Percentiles rank a stretch among this genome's conserved stretches.
Evolutionary conservation across 1,140 invertebrate species (phyloP).

Genomic region (Metaphire vulgaris): DNA sequence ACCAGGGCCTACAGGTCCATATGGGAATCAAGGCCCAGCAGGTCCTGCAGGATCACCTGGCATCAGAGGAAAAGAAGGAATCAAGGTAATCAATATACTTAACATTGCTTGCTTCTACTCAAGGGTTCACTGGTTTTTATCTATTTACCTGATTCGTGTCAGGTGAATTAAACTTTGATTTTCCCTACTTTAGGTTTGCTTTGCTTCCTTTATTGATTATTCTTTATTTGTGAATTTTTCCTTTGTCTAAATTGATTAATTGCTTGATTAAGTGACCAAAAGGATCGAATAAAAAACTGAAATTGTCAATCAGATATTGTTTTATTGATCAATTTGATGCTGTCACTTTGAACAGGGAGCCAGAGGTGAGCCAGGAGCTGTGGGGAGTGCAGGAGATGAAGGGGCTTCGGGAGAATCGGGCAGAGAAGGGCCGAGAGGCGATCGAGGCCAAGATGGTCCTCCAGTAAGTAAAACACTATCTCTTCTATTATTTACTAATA

Average conservation of each 20-base stretch:
- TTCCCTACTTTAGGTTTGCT: neutral
- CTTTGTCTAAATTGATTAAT: too few relatives aligned
- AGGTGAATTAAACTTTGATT: neutral
- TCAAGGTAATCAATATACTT: conserved; percentile 15
- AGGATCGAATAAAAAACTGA: too few relatives aligned
- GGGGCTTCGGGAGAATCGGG: conserved; percentile 21
- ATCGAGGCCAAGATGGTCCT: conserved; percentile 24
- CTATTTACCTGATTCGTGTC: too few relatives aligned
- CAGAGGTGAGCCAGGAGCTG: conserved; percentile 56
- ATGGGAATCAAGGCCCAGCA: conserved; percentile 15
- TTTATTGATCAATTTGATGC: too few relatives aligned
- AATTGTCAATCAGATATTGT: too few relatives aligned
- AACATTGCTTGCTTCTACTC: too few relatives aligned
- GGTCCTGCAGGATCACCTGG: conserved; percentile 28
- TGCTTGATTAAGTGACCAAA: too few relatives aligned
- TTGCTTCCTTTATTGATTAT: neutral
- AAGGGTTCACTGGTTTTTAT: too few relatives aligned
- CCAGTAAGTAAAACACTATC: conserved; percentile 15
- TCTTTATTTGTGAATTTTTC: too few relatives aligned
- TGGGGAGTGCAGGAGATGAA: conserved; percentile 45
- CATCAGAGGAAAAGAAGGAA: conserved; percentile 12
- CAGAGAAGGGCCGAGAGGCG: conserved; percentile 26
- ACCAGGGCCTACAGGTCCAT: conserved; percentile 55
- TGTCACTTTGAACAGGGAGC: conserved; percentile 15
- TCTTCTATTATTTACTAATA: too few relatives aligned